These are phyloP conservation scores for Sebastes nivosus DNA, from an alignment of 2,797 vertebrate genomes.

Conservation along the genomic window DNA sequence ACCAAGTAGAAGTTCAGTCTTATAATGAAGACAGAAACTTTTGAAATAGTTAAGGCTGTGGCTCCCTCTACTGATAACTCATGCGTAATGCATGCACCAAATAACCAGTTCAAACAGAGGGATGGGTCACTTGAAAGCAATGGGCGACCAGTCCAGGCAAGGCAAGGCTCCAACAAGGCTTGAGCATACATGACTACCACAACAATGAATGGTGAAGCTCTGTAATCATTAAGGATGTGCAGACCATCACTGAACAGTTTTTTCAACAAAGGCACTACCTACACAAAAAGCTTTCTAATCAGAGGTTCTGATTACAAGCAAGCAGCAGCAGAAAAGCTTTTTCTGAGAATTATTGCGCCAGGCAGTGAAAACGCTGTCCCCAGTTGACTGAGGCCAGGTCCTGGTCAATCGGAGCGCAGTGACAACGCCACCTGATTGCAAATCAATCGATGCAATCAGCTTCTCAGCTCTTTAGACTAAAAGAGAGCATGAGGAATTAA, in stretches of 20 bases:
- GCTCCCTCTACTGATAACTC: constrained; percentile 70
- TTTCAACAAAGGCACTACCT: neutral
- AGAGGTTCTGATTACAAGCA: neutral
- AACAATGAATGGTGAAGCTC: neutral
- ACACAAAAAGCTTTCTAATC: neutral
- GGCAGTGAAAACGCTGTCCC: neutral
- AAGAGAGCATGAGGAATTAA: neutral
- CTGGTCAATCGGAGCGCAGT: constrained; percentile 10
- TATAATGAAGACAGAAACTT: neutral
- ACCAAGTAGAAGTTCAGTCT: neutral
- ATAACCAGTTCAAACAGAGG: neutral
- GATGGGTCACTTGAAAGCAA: neutral
- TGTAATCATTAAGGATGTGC: neutral
- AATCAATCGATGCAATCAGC: constrained; percentile 32
- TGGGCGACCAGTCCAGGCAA: neutral
- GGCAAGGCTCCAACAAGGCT: neutral
- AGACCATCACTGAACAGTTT: neutral
- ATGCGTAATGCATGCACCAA: constrained; percentile 34
- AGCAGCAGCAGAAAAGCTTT: constrained; percentile 6
- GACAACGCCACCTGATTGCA: constrained; percentile 33
- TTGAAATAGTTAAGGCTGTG: constrained; percentile 19
- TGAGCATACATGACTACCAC: neutral
- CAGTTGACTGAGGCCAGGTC: neutral
- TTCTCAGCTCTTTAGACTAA: constrained; percentile 2
- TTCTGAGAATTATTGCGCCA: neutral